phyloP scores from a whole-genome alignment of 2,888 invertebrate genomes.

The Metalampra italica region DNA sequence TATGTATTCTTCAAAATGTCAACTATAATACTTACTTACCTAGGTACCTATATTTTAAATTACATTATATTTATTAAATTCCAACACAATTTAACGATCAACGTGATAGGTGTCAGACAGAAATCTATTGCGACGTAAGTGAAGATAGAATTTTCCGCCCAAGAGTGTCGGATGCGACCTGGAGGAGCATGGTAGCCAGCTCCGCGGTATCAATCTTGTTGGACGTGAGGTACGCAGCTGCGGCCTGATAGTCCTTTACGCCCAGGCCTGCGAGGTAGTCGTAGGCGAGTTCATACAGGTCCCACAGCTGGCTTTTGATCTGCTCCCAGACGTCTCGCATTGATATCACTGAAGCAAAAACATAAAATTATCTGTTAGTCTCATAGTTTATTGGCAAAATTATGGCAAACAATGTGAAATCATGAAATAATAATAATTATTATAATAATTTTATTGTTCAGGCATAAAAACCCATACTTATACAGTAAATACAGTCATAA shows the following conservation, averaged over 20 bases:
- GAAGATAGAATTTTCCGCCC: constrained; percentile 55
- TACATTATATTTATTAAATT: too few relatives aligned
- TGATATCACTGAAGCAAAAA: constrained; percentile 43
- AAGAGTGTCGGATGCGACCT: constrained; percentile 44
- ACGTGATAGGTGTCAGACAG: too few relatives aligned
- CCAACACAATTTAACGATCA: too few relatives aligned
- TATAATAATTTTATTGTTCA: too few relatives aligned
- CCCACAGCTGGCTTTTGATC: constrained; percentile 45
- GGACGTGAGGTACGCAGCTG: constrained; percentile 40
- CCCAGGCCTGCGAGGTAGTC: constrained; percentile 63
- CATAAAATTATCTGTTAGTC: neutral
- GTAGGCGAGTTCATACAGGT: constrained; percentile 60
- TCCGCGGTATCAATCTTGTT: constrained; percentile 29
- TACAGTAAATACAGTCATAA: too few relatives aligned
- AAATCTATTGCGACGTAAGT: neutral
- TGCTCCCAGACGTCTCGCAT: constrained; percentile 65
- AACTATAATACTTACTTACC: too few relatives aligned
- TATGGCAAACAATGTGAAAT: neutral
- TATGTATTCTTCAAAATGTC: too few relatives aligned
- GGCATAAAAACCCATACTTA: too few relatives aligned
- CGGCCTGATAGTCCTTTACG: constrained; percentile 52
- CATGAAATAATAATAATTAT: too few relatives aligned
- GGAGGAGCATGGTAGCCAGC: constrained; percentile 50
- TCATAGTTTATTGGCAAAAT: neutral
- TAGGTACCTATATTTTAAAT: too few relatives aligned